Evolutionary conservation across 2,113 vertebrate genomes (phyloP).

Genomic region (Takifugu bimaculatus): DNA sequence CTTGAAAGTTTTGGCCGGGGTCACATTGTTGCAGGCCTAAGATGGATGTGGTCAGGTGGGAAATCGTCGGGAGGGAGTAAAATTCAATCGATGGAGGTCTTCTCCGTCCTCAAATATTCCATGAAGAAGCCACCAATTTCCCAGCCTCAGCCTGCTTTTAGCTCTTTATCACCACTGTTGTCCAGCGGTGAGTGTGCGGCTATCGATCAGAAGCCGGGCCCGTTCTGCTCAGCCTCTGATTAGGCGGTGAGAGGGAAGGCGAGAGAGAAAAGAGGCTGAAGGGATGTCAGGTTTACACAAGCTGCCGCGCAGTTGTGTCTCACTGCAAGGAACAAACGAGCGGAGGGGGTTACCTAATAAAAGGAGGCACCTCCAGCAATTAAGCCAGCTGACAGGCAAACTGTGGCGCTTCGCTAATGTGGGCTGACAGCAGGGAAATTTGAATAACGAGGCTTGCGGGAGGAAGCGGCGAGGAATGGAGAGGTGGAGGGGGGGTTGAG

Average conservation of each 20-base stretch:
- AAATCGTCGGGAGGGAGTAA: not conserved
- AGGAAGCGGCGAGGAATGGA: conserved; percentile 48
- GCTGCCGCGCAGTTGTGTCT: conserved; percentile 57
- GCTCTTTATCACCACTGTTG: conserved; percentile 62
- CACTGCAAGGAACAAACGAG: conserved; percentile 64
- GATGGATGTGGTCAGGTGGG: not conserved
- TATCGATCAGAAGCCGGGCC: conserved; percentile 58
- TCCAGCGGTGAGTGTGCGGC: conserved; percentile 44
- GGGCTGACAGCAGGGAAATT: conserved; percentile 78
- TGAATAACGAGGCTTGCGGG: conserved; percentile 77
- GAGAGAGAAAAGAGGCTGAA: conserved; percentile 42
- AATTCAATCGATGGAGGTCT: not conserved
- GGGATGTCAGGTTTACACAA: conserved; percentile 58
- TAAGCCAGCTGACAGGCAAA: conserved; percentile 77
- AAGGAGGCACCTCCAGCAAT: conserved; percentile 78
- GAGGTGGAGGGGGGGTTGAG: conserved; percentile 2
- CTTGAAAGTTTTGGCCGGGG: too few relatives aligned
- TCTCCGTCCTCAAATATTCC: conserved; percentile 12
- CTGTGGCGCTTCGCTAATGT: conserved; percentile 71
- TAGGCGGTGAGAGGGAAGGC: conserved; percentile 32
- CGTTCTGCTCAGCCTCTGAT: conserved; percentile 47
- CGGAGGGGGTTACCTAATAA: conserved; percentile 70
- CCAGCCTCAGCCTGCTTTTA: conserved; percentile 43
- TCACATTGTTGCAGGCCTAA: not conserved
- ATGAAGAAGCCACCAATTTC: conserved; percentile 16